Evolutionary conservation across 2,888 invertebrate species (phyloP), one percentile per base, ranked within the genome.

Genomic region (Idaea dimidiata): DNA sequence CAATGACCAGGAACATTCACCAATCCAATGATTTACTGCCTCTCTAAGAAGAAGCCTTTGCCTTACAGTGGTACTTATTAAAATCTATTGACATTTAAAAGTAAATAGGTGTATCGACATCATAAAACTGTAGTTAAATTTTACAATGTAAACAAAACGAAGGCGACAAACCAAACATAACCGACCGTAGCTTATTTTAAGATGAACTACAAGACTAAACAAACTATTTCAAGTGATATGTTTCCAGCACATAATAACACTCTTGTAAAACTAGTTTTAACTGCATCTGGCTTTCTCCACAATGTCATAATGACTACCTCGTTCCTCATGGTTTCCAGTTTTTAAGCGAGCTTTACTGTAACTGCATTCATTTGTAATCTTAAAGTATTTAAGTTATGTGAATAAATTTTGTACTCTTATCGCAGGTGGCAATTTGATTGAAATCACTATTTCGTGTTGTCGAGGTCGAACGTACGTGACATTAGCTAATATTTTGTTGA

Each of bases 141-240:
- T 14, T 43, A 7, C 43, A 43, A 7, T 17, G 56, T 56, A 54
- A 65, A 62, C 60, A 63, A 66, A 66, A 43, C 56, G 31, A 63
- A 60, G 61, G 64, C 64, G 62, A 57, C 64, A 65, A 60, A 17
- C 59, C 59, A 62, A 69, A 61, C 61, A 43, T 65, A 66, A 59
- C 62, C 24, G 54, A 59, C 62, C 33, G 57, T 62, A 72, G 68
- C 54, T 24, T 60, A 55, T 18, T 33, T 24, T 72, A 74, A 70
- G 73, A 75, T 72, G 69, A 73, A 71, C 67, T 68, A 60, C 69
- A 68, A 79, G 76, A 78, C 73, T 76, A 78, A 82, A 79, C 72
- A 83, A 78, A 79, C 69, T 67, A 72, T 70, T 71, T 75, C 71
- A 69, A 74, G 73, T 73, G 76, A 77, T 78, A 75, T 71, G 70